Percentiles rank a stretch among this genome's conserved stretches.
These are phyloP conservation scores for Mungos mungo DNA, from an alignment of 2,113 vertebrate species.

Conservation along the genomic window DNA sequence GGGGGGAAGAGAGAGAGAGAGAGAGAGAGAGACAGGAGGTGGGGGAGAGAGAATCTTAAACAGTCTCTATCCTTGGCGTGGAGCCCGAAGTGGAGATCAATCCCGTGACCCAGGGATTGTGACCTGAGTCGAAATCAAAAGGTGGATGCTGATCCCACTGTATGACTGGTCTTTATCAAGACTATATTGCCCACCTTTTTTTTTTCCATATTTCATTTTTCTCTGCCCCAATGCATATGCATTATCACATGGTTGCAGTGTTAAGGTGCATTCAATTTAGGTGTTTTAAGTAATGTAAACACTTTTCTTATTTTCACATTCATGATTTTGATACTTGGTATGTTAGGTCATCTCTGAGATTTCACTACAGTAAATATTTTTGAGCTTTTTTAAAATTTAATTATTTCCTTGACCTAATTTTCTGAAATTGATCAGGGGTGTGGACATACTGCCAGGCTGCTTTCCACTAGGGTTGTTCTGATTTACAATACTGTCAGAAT, in stretches of 20 bases:
- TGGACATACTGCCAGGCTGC: neutral
- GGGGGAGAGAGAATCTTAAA: too few species aligned
- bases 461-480: neutral
- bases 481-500: neutral
- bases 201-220: neutral
- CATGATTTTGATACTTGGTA: neutral
- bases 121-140: too few species aligned
- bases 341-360: neutral
- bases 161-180: neutral
- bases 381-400: neutral
- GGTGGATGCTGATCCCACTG: too few species aligned
- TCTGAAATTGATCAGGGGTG: neutral
- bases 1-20: too few species aligned
- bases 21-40: too few species aligned
- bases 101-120: too few species aligned
- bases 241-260: neutral
- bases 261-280: neutral
- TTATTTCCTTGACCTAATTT: conserved; percentile 13
- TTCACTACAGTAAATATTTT: neutral
- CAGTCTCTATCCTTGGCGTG: too few species aligned
- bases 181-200: neutral
- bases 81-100: too few species aligned
- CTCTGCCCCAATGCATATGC: neutral
- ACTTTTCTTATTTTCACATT: neutral
- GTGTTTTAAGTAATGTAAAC: neutral